A percentile compares a stretch with the other conserved stretches of the same genome.
phyloP scores from a whole-genome alignment of 2,113 vertebrate species.

The Poeciliopsis turrubarensis region DNA sequence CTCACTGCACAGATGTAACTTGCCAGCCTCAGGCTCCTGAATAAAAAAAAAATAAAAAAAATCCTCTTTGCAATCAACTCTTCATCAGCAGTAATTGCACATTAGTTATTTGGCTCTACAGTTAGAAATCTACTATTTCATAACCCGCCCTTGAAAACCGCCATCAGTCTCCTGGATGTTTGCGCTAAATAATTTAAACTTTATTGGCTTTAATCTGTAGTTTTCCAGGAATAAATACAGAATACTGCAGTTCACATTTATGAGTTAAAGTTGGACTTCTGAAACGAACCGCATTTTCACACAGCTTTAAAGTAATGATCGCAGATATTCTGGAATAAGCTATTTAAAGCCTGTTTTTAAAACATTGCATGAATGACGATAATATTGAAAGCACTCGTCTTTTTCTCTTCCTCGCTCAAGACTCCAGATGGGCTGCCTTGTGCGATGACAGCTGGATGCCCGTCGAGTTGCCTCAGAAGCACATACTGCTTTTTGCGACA shows the following conservation, averaged over 20 bases:
- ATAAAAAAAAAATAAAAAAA: conserved; percentile 53
- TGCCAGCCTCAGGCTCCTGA: conserved; percentile 30
- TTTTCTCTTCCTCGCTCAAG: conserved; percentile 48
- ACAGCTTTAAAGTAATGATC: background rate
- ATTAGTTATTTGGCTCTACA: conserved; percentile 71
- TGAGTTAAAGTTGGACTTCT: conserved; percentile 2
- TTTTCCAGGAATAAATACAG: conserved; percentile 19
- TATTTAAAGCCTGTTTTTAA: conserved; percentile 7
- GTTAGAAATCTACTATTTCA: conserved; percentile 72
- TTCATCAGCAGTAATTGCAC: conserved; percentile 79
- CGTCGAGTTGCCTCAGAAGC: conserved; percentile 61
- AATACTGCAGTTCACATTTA: conserved; percentile 24
- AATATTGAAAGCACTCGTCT: background rate
- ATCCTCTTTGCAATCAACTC: conserved; percentile 74
- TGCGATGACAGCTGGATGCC: conserved; percentile 71
- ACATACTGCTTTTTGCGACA: conserved; percentile 83
- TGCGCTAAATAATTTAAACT: conserved; percentile 63
- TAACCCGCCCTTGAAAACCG: conserved; percentile 42
- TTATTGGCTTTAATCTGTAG: conserved; percentile 50
- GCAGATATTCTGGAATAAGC: background rate
- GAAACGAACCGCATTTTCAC: background rate
- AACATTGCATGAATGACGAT: background rate
- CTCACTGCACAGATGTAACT: conserved; percentile 58
- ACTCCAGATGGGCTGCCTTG: conserved; percentile 70
- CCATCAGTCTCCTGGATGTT: conserved; percentile 62